These are phyloP conservation scores for Masticophis lateralis DNA, from an alignment of 2,797 vertebrate species.

Conservation along the genomic window DNA sequence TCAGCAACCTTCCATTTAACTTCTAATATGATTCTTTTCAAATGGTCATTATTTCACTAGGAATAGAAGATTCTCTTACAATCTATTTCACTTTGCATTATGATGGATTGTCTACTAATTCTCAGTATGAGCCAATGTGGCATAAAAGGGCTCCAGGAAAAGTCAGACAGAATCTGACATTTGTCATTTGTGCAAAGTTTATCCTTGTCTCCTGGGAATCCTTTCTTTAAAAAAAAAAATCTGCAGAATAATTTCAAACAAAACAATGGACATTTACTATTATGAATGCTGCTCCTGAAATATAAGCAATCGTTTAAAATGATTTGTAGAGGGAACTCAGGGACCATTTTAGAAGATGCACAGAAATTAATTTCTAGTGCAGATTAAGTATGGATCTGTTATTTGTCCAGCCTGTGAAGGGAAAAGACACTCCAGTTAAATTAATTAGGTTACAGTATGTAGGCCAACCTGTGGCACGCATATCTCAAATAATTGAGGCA, in stretches of 20 bases:
- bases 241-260: not conserved
- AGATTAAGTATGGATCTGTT: not conserved
- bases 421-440: not conserved
- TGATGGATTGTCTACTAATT: slow-evolving; percentile 12
- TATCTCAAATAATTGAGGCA: not conserved
- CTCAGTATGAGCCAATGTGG: not conserved
- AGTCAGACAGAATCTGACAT: not conserved
- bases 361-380: not conserved
- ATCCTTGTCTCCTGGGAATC: not conserved
- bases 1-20: not conserved
- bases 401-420: not conserved
- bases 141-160: not conserved
- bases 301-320: not conserved
- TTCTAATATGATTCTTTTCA: not conserved
- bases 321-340: not conserved
- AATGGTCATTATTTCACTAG: not conserved
- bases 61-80: not conserved
- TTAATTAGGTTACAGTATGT: not conserved
- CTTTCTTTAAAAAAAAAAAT: not conserved
- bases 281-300: not conserved
- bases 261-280: not conserved
- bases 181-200: slow-evolving; percentile 1
- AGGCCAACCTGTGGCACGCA: not conserved
- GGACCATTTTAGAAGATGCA: not conserved
- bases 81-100: not conserved